phyloP scores from a whole-genome alignment of 2,888 invertebrate species.

The Mamestra brassicae region DNA sequence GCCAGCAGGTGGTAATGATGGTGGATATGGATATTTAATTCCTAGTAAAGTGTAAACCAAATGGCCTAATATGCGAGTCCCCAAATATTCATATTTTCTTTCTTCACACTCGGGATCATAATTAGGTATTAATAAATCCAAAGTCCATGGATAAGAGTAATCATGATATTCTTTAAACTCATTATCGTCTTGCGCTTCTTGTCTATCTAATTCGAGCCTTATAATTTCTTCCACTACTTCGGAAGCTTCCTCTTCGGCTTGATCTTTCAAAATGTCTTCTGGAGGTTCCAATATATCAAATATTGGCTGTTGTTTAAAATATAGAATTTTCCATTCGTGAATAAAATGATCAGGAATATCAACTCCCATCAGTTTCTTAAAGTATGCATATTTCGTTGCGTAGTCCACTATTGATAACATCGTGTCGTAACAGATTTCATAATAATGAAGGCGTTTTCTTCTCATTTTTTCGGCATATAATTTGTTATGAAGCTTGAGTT shows the following conservation, averaged over 20 bases:
- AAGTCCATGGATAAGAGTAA: slow-evolving; percentile 89
- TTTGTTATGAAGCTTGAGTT: slow-evolving; percentile 88
- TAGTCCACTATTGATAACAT: slow-evolving; percentile 90
- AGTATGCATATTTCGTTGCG: slow-evolving; percentile 89
- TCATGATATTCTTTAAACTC: slow-evolving; percentile 91
- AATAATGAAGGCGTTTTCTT: slow-evolving; percentile 85
- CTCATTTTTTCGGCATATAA: slow-evolving; percentile 90
- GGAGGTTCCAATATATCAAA: slow-evolving; percentile 86
- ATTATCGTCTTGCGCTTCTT: slow-evolving; percentile 88
- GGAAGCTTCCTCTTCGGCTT: slow-evolving; percentile 72
- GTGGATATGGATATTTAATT: slow-evolving; percentile 86
- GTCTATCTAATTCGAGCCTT: slow-evolving; percentile 87
- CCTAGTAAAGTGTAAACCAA: slow-evolving; percentile 89
- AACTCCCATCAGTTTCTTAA: slow-evolving; percentile 80
- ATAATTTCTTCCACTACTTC: slow-evolving; percentile 84
- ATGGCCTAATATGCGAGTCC: slow-evolving; percentile 87
- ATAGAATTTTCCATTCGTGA: slow-evolving; percentile 91
- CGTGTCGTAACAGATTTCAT: slow-evolving; percentile 89
- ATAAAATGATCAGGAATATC: slow-evolving; percentile 87
- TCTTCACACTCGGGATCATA: slow-evolving; percentile 84
- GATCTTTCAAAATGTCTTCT: slow-evolving; percentile 81
- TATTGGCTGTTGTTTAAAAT: slow-evolving; percentile 89
- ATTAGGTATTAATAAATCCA: slow-evolving; percentile 85
- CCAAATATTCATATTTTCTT: slow-evolving; percentile 84
- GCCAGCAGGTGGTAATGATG: slow-evolving; percentile 77